Conservation (phyloP, 2,113 vertebrate species). For the Eulemur macaco region DNA sequence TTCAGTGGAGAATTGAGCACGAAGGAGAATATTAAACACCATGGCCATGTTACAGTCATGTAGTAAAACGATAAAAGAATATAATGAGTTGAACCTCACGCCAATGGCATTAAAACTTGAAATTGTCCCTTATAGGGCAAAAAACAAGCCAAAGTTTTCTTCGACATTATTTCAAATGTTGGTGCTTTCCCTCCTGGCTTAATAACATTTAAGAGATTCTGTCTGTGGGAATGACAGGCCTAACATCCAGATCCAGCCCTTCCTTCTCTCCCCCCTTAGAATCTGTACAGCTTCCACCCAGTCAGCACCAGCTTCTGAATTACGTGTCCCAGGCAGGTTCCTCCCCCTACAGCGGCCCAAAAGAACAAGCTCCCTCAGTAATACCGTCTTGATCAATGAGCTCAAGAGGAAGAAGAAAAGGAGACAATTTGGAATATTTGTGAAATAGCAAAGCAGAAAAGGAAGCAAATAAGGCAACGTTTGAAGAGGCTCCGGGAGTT, state of each 20-base stretch:
- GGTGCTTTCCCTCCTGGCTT: background rate
- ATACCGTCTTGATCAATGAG: background rate
- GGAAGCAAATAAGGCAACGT: background rate
- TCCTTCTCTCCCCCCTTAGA: background rate
- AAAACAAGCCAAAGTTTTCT: background rate
- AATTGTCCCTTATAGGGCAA: background rate
- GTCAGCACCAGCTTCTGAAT: background rate
- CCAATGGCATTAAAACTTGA: background rate
- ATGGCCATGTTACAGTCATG: background rate
- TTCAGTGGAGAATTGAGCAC: background rate
- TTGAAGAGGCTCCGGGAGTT: no score
- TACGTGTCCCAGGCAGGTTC: conserved; percentile 46
- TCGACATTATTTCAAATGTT: background rate
- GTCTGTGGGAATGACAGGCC: background rate
- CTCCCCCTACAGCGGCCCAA: background rate
- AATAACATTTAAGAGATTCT: background rate
- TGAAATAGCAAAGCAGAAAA: background rate
- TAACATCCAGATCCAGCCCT: background rate
- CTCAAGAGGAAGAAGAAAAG: background rate
- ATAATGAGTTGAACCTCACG: background rate
- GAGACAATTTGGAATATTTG: background rate
- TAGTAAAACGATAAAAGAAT: background rate
- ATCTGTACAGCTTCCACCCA: background rate
- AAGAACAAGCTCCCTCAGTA: background rate
- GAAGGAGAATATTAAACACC: background rate